Evolutionary conservation across 2,113 vertebrate species (phyloP).

Genomic region (Alethe diademata): DNA sequence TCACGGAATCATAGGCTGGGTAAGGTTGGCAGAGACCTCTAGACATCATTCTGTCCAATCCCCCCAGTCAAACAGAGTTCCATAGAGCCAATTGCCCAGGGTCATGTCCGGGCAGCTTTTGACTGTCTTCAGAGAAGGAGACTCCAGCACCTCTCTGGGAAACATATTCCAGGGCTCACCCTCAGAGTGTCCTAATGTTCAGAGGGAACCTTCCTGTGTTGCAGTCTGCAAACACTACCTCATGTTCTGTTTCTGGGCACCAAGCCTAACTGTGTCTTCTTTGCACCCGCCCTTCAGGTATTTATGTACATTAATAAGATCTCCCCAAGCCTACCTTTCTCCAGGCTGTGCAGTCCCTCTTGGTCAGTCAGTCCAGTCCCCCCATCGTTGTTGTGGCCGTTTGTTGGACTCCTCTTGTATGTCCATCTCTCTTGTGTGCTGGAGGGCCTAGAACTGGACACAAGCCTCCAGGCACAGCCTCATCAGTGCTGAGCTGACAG

Average conservation of each 20-base stretch:
- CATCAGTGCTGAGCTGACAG: neutral
- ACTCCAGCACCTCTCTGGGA: neutral
- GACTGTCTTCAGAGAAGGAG: neutral
- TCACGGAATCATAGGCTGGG: neutral
- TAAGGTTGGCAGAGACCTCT: neutral
- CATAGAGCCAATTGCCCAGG: neutral
- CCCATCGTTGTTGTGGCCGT: rapidly evolving
- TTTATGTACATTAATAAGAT: neutral
- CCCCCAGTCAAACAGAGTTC: neutral
- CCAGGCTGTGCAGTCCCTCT: neutral
- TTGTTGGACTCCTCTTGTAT: neutral
- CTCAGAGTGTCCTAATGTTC: neutral
- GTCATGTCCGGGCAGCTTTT: neutral
- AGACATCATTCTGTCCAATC: neutral
- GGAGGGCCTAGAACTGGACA: neutral
- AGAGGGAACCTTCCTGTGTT: neutral
- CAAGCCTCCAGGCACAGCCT: neutral
- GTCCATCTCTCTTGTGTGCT: rapidly evolving
- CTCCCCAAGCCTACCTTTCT: neutral
- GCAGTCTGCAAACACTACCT: neutral
- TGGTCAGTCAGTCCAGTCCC: neutral
- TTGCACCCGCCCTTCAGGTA: neutral
- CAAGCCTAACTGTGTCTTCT: neutral
- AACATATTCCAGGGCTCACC: neutral
- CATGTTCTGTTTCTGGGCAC: neutral